phyloP scores from a whole-genome alignment of 1,140 invertebrate species.

The Drosophila sp. region DNA sequence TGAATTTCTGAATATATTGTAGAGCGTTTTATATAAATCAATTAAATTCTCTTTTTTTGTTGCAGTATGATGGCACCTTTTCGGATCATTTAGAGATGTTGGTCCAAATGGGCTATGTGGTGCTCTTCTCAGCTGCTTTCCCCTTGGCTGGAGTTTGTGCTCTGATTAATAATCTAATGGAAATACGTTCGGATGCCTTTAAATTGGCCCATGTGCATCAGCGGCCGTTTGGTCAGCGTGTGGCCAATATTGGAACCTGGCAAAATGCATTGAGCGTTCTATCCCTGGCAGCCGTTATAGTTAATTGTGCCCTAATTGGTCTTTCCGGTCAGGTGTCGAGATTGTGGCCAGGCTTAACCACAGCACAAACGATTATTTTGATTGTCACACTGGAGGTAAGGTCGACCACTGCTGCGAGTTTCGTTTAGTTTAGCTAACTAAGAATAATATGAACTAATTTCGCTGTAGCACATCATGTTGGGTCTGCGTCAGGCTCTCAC shows the following conservation, averaged over 20 bases:
- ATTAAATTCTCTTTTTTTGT: background rate
- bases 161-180: slow-evolving; percentile 96
- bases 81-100: slow-evolving; percentile 99
- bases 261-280: slow-evolving; percentile 97
- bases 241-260: slow-evolving; percentile 98
- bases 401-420: background rate
- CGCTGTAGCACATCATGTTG: slow-evolving; percentile 92
- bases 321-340: slow-evolving; percentile 95
- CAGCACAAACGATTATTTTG: slow-evolving; percentile 92
- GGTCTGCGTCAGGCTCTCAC: slow-evolving; percentile 88
- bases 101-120: slow-evolving; percentile 98
- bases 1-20: no score
- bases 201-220: slow-evolving; percentile 97
- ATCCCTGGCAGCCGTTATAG: slow-evolving; percentile 95
- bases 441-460: slow-evolving; percentile 10
- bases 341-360: slow-evolving; percentile 93
- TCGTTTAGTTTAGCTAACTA: slow-evolving; percentile 22
- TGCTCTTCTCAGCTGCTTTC: slow-evolving; percentile 97
- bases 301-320: slow-evolving; percentile 97
- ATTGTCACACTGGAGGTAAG: slow-evolving; percentile 92
- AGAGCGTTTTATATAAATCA: no score
- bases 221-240: slow-evolving; percentile 94
- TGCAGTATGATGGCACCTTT: slow-evolving; percentile 95
- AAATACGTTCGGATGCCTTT: slow-evolving; percentile 97
- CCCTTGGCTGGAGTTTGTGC: slow-evolving; percentile 96